Evolutionary conservation across 2,113 vertebrate species (phyloP).

Genomic region (Clarias gariepinus): DNA sequence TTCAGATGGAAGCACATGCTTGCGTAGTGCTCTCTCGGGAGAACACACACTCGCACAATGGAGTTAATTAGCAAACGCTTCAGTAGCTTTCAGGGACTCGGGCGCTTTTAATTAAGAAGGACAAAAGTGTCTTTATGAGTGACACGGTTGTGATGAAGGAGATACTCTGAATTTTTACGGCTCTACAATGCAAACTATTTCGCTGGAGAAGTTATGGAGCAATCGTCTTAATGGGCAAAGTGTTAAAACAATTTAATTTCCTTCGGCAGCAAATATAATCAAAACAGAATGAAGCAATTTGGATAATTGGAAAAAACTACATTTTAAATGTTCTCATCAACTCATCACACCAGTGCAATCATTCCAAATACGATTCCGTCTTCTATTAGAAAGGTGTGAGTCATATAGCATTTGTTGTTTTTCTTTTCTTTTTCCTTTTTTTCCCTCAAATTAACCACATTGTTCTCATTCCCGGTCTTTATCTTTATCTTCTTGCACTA

Average conservation of each 20-base stretch:
- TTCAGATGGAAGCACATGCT: constrained; percentile 57
- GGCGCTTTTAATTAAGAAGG: constrained; percentile 73
- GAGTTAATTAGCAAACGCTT: constrained; percentile 74
- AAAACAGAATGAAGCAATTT: constrained; percentile 26
- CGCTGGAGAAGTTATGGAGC: constrained; percentile 22
- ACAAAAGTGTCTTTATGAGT: constrained; percentile 65
- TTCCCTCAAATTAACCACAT: not conserved
- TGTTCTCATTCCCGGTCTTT: not conserved
- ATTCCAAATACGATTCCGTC: constrained; percentile 36
- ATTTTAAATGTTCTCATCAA: constrained; percentile 15
- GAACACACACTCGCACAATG: constrained; percentile 66
- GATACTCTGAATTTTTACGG: constrained; percentile 57
- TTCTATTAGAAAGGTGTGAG: constrained; percentile 40
- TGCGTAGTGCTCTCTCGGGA: constrained; percentile 45
- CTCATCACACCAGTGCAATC: constrained; percentile 41
- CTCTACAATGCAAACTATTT: constrained; percentile 32
- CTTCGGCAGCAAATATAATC: constrained; percentile 25
- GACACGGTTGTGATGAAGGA: constrained; percentile 58
- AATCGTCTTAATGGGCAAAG: not conserved
- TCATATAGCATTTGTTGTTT: not conserved
- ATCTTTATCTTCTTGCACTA: not conserved
- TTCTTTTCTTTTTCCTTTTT: not conserved
- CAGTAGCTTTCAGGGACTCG: constrained; percentile 73
- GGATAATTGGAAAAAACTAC: constrained; percentile 37
- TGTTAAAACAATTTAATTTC: constrained; percentile 27